Conservation (phyloP, 2,888 invertebrate species). For the Athripsodes cinereus region DNA sequence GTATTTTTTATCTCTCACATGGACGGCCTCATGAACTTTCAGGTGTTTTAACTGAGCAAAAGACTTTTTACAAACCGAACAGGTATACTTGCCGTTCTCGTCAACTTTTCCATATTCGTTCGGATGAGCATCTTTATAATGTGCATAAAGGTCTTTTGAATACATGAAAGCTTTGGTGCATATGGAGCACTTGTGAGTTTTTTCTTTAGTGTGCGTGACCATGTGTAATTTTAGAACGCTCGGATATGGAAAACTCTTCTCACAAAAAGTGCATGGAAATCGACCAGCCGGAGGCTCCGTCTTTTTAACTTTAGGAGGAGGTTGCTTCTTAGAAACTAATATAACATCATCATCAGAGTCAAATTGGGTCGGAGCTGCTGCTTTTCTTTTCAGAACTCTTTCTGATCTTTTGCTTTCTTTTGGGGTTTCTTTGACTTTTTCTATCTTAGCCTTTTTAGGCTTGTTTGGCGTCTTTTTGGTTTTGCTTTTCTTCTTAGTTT, state of each 20-base stretch:
- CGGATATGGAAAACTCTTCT: conserved; percentile 38
- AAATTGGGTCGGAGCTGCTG: neutral
- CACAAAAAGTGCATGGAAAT: conserved; percentile 36
- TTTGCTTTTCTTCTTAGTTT: conserved; percentile 9
- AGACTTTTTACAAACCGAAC: conserved; percentile 38
- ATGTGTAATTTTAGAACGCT: conserved; percentile 37
- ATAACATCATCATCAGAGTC: conserved; percentile 22
- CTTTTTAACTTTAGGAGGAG: conserved; percentile 1
- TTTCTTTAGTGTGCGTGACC: conserved; percentile 32
- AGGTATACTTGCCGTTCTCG: conserved; percentile 27
- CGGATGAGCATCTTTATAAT: conserved; percentile 24
- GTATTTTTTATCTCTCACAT: conserved; percentile 37
- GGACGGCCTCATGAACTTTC: conserved; percentile 34
- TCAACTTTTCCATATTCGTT: conserved; percentile 22
- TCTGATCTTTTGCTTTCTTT: neutral
- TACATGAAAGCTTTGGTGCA: conserved; percentile 24
- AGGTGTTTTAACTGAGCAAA: conserved; percentile 36
- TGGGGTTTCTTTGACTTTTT: neutral
- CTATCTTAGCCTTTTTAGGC: conserved; percentile 1
- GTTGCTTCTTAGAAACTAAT: conserved; percentile 10
- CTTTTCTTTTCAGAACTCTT: neutral
- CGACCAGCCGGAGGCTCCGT: conserved; percentile 29
- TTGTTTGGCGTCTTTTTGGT: neutral
- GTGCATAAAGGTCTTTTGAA: conserved; percentile 23
- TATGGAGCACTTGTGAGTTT: conserved; percentile 24